phyloP scores from a whole-genome alignment of 2,113 vertebrate species.

The Anser cygnoides region DNA sequence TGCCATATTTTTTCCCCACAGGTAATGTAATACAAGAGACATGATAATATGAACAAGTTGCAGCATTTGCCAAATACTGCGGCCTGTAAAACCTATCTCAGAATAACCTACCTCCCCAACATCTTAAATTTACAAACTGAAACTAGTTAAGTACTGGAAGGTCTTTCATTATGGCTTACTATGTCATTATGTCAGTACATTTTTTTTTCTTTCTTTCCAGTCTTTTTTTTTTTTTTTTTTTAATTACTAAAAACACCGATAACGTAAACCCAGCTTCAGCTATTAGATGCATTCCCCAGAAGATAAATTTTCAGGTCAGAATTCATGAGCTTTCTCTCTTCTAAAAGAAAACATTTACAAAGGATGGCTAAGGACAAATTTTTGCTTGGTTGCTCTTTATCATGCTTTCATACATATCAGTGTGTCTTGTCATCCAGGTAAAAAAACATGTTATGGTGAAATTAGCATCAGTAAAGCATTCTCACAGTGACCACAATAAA shows the following conservation, averaged over 20 bases:
- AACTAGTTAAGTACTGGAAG: neutral
- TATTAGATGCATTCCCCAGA: neutral
- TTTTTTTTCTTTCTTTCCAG: neutral
- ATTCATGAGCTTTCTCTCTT: neutral
- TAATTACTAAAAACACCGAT: neutral
- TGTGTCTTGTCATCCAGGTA: neutral
- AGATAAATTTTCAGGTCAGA: neutral
- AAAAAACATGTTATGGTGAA: neutral
- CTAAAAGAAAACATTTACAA: neutral
- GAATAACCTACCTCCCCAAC: neutral
- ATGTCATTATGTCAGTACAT: neutral
- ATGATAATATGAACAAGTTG: neutral
- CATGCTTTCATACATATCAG: neutral
- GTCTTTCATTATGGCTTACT: neutral
- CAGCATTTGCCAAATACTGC: neutral
- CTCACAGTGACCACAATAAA: constrained; percentile 31
- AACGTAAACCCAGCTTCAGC: neutral
- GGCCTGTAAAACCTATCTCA: neutral
- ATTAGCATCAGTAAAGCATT: constrained; percentile 63
- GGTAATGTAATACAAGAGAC: neutral
- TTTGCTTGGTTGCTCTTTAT: neutral
- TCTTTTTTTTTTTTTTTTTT: accelerated
- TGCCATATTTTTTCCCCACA: neutral
- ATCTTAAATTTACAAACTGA: neutral
- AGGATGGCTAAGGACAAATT: neutral